phyloP scores from a whole-genome alignment of 2,888 invertebrate genomes.

The Cataglyphis livida region DNA sequence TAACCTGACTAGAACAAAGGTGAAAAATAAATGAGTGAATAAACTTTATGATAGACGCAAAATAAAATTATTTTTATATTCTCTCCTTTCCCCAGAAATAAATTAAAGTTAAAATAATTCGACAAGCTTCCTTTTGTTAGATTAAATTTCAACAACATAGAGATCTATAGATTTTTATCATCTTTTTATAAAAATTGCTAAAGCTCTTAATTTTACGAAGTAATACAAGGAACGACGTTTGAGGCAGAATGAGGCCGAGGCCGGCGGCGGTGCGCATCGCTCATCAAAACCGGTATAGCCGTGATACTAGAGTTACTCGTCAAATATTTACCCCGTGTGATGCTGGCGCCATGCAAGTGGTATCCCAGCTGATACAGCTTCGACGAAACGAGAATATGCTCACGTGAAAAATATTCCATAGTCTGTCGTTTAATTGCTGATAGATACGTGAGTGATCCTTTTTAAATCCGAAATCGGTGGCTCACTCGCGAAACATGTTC shows the following conservation, averaged over 20 bases:
- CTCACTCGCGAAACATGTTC: background rate
- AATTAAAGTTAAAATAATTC: background rate
- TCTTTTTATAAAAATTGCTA: background rate
- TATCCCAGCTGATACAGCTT: constrained; percentile 57
- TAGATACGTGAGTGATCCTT: constrained; percentile 21
- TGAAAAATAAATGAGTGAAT: constrained; percentile 2
- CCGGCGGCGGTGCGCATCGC: constrained; percentile 68
- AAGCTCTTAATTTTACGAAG: constrained; percentile 72
- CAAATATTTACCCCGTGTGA: constrained; percentile 79
- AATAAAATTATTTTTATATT: background rate
- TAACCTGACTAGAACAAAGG: background rate
- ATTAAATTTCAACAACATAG: constrained; percentile 1
- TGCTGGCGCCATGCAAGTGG: constrained; percentile 68
- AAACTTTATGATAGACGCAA: background rate
- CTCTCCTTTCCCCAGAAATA: background rate
- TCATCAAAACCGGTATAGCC: constrained; percentile 75
- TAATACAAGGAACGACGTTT: constrained; percentile 58
- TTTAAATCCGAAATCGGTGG: constrained; percentile 7
- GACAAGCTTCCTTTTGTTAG: background rate
- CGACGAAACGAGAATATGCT: constrained; percentile 45
- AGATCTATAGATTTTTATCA: background rate
- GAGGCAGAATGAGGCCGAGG: constrained; percentile 53
- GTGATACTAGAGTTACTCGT: constrained; percentile 74
- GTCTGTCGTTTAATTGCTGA: constrained; percentile 35
- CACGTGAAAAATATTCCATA: constrained; percentile 64